A percentile compares a stretch with the other conserved stretches of the same genome.
Evolutionary conservation across 2,113 vertebrate genomes (phyloP).

Genomic region (Galbula dea): DNA sequence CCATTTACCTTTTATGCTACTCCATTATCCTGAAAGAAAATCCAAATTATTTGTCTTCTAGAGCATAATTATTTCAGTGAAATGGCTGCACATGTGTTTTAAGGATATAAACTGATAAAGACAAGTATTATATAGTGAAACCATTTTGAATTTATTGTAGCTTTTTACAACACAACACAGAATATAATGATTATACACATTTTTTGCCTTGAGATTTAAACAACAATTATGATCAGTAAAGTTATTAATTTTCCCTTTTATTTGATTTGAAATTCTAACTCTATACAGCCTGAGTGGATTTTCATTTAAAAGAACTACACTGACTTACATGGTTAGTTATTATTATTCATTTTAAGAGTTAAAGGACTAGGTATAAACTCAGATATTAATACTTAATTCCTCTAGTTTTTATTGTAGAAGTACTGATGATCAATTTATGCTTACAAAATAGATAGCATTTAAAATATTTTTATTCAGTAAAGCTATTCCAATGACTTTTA

Average conservation of each 20-base stretch:
- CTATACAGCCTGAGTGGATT: background rate
- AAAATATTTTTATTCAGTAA: slow-evolving; percentile 12
- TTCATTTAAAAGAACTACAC: background rate
- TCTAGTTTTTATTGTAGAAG: background rate
- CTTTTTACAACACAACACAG: background rate
- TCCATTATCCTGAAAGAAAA: slow-evolving; percentile 1
- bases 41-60: background rate
- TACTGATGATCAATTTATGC: background rate
- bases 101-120: background rate
- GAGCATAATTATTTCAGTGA: background rate
- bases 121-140: background rate
- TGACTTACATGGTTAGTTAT: background rate
- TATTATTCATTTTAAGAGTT: background rate
- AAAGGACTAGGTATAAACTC: background rate
- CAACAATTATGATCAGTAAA: background rate
- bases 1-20: background rate
- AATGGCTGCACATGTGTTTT: background rate
- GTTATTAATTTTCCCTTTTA: background rate
- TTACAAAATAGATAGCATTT: background rate
- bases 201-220: slow-evolving; percentile 1
- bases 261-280: background rate
- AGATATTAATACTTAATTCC: background rate
- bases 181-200: background rate
- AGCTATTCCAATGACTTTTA: background rate
- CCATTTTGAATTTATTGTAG: background rate